Evolutionary conservation across 2,888 invertebrate species (phyloP).

Genomic region (Sinotaia quadrata): DNA sequence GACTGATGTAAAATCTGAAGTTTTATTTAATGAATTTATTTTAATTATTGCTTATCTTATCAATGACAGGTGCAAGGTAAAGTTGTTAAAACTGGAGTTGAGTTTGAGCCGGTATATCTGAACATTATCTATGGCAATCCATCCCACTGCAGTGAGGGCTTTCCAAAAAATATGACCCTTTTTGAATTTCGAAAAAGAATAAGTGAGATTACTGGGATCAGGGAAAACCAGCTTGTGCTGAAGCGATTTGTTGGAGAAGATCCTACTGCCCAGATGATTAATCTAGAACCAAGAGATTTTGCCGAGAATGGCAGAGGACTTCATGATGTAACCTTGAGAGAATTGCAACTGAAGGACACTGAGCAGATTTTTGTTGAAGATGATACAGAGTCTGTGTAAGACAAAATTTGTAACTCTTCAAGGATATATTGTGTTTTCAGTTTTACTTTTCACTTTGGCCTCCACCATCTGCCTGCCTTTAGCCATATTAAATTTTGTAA

Average conservation of each 20-base stretch:
- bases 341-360: conserved; percentile 52
- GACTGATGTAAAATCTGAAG: too few relatives aligned
- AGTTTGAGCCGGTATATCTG: conserved; percentile 59
- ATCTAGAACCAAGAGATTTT: neutral
- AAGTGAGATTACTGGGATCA: conserved; percentile 46
- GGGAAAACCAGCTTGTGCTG: conserved; percentile 37
- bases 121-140: conserved; percentile 50
- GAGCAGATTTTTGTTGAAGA: conserved; percentile 53
- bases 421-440: too few relatives aligned
- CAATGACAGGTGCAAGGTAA: conserved; percentile 52
- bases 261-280: conserved; percentile 11
- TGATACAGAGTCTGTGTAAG: conserved; percentile 28
- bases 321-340: conserved; percentile 37
- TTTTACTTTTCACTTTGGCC: too few relatives aligned
- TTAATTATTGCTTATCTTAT: neutral
- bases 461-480: too few relatives aligned
- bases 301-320: neutral
- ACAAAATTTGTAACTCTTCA: too few relatives aligned
- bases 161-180: conserved; percentile 54
- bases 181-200: conserved; percentile 48
- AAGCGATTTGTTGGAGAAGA: conserved; percentile 48
- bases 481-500: too few relatives aligned
- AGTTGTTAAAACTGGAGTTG: conserved; percentile 47
- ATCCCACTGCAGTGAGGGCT: conserved; percentile 50
- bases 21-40: neutral